Evolutionary conservation across 2,888 invertebrate genomes (phyloP).

Genomic region (Hetaerina titia): DNA sequence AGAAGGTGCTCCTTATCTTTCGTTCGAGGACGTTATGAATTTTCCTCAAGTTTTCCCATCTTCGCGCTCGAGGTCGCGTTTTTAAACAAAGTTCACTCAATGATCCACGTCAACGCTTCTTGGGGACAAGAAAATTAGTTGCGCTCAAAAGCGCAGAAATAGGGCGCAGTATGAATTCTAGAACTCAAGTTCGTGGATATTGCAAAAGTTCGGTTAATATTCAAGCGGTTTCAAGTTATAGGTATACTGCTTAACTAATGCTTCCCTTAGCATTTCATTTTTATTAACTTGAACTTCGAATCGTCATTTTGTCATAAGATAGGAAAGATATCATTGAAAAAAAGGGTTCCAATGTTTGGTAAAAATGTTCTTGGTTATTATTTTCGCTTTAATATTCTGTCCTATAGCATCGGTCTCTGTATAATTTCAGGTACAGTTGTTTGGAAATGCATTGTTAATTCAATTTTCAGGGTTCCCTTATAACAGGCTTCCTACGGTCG

Average conservation of each 20-base stretch:
- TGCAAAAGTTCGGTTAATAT: not conserved
- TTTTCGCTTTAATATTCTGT: no score
- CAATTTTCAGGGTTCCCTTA: no score
- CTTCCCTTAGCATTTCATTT: not conserved
- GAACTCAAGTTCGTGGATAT: not conserved
- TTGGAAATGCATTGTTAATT: no score
- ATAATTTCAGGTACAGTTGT: no score
- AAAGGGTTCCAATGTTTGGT: no score
- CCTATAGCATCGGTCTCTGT: no score
- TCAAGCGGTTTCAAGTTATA: not conserved
- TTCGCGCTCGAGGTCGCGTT: not conserved
- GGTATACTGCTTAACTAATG: not conserved
- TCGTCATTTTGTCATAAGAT: not conserved
- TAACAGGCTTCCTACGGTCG: no score
- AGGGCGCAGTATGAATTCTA: not conserved
- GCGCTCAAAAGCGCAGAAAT: not conserved
- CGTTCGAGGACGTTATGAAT: not conserved
- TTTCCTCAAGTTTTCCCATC: not conserved
- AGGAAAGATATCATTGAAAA: not conserved
- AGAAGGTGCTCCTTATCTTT: not conserved
- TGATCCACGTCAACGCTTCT: conserved; percentile 13
- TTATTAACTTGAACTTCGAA: not conserved
- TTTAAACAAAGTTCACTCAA: not conserved
- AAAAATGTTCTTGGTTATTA: no score
- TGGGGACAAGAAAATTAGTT: not conserved